Base-by-base conservation (phyloP, 1,140 invertebrate genomes). In the Parapsyche elsis region DNA sequence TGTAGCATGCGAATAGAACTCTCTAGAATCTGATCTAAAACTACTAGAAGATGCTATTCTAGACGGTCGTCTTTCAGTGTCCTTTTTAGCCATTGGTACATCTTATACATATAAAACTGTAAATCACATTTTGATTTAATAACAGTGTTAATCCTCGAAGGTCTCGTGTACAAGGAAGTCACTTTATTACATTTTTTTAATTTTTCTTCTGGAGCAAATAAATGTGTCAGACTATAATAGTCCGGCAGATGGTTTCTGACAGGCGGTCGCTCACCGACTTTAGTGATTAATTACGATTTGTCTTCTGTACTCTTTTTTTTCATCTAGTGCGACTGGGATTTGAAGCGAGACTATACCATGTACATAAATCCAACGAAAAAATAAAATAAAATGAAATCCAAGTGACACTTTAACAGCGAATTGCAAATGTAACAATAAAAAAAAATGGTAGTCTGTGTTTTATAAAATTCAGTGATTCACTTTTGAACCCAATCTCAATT, bases 1-100 rank as follows among this genome's bases (percentile, higher is more conserved):
- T 26, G 88, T 89, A 0, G 88, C 88, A 81, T 89, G 89, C 71
- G 88, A 87, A 77, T 89, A 89, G 75, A 89, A 89, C 80, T 89
- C 88, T 76, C 85, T 87, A 0, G 86, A 86, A 79, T 89, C 88
- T 0, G 88, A 87, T 85, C 88, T 88, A 53, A 88, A 87, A 80
- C 86, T 86, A 23, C 86, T 81, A 45, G 88, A 87, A 84, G 88
- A 88, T 9, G 88, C 88, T 1, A 87, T 88, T 61, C 87, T 86
- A 26, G 87, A 85, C 19, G 87, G 86, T 53, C 86, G 85, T 80
- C 87, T 87, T 86, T 89, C 88, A 86, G 89, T 88, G 85, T 89
- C 89, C 86, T 89, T 89, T 86, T 86, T 88, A 85, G 88, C 87
- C 87, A 89, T 88, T 53, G 49, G 2, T 53, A 7, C 30, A 38